A percentile compares a stretch with the other conserved stretches of the same genome.
phyloP scores from a whole-genome alignment of 2,797 vertebrate species.

The Catostomus latipinnis region DNA sequence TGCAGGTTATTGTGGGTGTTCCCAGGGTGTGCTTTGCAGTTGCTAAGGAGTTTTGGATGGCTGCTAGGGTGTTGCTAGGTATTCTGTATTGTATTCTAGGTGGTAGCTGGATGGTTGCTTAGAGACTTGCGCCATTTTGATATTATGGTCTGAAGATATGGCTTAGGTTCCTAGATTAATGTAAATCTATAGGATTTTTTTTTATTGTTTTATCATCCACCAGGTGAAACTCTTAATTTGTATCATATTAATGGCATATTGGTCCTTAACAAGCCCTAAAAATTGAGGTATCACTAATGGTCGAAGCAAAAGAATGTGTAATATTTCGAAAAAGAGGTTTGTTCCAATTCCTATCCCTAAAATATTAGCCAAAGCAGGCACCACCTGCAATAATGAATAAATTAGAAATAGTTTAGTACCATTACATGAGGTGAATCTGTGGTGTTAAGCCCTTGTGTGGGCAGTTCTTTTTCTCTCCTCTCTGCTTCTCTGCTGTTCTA shows the following conservation, averaged over 20 bases:
- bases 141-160: not conserved
- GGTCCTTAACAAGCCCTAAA: no score
- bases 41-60: not conserved
- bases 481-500: conserved; percentile 62
- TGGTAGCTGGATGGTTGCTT: no score
- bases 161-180: no score
- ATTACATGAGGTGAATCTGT: conserved; percentile 30
- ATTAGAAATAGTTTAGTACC: not conserved
- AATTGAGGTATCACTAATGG: no score
- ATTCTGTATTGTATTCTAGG: not conserved
- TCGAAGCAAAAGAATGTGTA: not conserved
- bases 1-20: not conserved
- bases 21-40: not conserved
- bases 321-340: not conserved
- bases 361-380: conserved; percentile 65
- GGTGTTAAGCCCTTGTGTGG: conserved; percentile 41
- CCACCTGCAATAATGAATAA: conserved; percentile 82
- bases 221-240: not conserved
- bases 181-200: not conserved
- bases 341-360: conserved; percentile 9
- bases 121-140: not conserved
- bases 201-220: not conserved
- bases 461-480: conserved; percentile 75
- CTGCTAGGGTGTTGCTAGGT: not conserved
- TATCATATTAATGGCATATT: no score